A percentile compares a stretch with the other conserved stretches of the same genome.
These are phyloP conservation scores for Oncopodura yosiiana DNA, from an alignment of 1,140 invertebrate genomes.

Conservation along the genomic window DNA sequence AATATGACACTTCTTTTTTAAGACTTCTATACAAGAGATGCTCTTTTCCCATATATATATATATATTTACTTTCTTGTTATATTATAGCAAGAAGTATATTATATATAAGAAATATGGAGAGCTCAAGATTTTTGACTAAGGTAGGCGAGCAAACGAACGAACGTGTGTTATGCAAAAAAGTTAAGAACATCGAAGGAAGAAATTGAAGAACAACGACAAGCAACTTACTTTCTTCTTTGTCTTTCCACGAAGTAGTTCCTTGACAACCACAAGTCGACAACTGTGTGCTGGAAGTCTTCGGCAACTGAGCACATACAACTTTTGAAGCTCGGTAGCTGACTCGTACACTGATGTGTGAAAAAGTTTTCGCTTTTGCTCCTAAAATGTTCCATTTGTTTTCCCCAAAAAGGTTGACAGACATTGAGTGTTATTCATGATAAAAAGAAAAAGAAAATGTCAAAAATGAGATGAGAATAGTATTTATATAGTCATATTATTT, in stretches of 20 bases:
- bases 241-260: slow-evolving; percentile 53
- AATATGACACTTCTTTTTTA: too few species aligned
- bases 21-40: too few species aligned
- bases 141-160: too few species aligned
- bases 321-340: slow-evolving; percentile 57
- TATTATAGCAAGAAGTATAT: too few species aligned
- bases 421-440: background rate
- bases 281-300: slow-evolving; percentile 53
- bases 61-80: too few species aligned
- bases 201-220: background rate
- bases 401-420: slow-evolving; percentile 23
- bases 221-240: slow-evolving; percentile 52
- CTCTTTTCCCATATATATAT: too few species aligned
- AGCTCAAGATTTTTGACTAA: too few species aligned
- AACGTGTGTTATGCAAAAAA: background rate
- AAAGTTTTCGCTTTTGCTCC: slow-evolving; percentile 60
- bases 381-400: too few species aligned
- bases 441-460: slow-evolving; percentile 20
- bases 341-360: slow-evolving; percentile 58
- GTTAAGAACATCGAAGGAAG: background rate
- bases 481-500: too few species aligned
- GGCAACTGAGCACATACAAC: slow-evolving; percentile 57
- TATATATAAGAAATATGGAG: too few species aligned
- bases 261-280: slow-evolving; percentile 60
- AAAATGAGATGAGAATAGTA: slow-evolving; percentile 3